phyloP scores from a whole-genome alignment of 1,140 invertebrate species.

The Melanaphis sacchari region DNA sequence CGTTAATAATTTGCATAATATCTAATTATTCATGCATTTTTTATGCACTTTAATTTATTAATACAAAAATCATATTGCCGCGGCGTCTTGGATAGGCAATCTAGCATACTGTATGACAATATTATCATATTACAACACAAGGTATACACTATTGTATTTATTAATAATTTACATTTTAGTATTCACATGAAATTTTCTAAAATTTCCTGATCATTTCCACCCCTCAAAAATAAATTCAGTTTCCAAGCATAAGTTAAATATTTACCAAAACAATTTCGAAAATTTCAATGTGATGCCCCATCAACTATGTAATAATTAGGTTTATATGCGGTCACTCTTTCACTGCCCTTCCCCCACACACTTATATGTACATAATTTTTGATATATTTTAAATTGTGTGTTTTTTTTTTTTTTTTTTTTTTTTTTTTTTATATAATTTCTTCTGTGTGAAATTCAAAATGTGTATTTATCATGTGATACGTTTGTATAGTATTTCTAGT shows the following conservation, averaged over 20 bases:
- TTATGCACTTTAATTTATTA: neutral
- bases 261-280: neutral
- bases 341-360: too few species aligned
- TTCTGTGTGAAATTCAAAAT: neutral
- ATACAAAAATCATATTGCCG: neutral
- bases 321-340: neutral
- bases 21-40: neutral
- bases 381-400: neutral
- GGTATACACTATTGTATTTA: neutral
- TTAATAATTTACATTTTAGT: neutral
- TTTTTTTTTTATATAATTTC: too few species aligned
- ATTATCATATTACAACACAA: neutral
- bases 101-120: neutral
- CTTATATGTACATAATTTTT: neutral
- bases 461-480: too few species aligned
- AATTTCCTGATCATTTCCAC: neutral
- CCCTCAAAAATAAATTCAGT: neutral
- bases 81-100: neutral
- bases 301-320: neutral
- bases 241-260: neutral
- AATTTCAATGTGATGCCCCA: neutral
- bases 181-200: neutral
- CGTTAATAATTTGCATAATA: too few species aligned
- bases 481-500: neutral
- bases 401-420: too few species aligned